Percentiles rank a stretch among this genome's conserved stretches.
These are phyloP conservation scores for Megaceryle maxima DNA, from an alignment of 2,113 vertebrate genomes.

Conservation along the genomic window DNA sequence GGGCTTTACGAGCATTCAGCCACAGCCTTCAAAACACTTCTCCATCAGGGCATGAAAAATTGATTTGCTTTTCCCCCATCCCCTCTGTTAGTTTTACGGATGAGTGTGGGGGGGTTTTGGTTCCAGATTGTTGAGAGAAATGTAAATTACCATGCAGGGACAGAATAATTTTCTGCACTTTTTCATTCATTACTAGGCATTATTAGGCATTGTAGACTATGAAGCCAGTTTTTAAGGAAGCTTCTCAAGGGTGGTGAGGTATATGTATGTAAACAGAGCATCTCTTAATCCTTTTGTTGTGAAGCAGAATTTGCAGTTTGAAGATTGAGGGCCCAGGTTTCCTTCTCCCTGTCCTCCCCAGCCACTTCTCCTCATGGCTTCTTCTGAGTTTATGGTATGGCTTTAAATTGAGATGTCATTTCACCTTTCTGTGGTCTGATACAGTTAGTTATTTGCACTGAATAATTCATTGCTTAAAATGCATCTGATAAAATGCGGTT, in stretches of 20 bases:
- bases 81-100: background rate
- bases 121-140: background rate
- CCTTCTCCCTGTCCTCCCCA: background rate
- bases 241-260: background rate
- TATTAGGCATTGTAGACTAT: background rate
- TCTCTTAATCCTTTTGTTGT: background rate
- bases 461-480: background rate
- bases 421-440: background rate
- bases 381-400: background rate
- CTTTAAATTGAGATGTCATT: background rate
- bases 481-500: background rate
- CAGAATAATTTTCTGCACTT: background rate
- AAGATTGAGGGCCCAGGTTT: background rate
- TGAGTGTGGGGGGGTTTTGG: accelerated
- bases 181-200: background rate
- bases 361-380: background rate
- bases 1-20: background rate
- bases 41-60: background rate
- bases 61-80: background rate
- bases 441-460: background rate
- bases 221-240: background rate
- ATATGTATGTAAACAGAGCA: background rate
- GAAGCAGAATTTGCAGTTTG: background rate
- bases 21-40: background rate
- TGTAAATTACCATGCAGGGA: background rate